phyloP scores from a whole-genome alignment of 1,140 invertebrate species.

The Macrostomum lignano region DNA sequence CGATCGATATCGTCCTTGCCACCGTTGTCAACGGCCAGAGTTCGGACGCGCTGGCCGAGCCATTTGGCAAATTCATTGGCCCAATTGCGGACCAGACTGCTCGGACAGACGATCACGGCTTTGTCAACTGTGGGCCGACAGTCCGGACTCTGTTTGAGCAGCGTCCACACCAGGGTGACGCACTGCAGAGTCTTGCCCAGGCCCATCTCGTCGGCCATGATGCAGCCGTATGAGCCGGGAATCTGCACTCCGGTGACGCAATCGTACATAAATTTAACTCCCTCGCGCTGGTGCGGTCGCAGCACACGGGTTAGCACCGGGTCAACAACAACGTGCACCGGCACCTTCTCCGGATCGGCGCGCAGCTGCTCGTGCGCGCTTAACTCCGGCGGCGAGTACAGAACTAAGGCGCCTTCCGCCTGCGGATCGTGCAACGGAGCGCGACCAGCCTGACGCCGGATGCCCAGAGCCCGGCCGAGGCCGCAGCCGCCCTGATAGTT shows the following conservation, averaged over 20 bases:
- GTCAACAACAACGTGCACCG: conserved; percentile 75
- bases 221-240: conserved; percentile 59
- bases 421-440: conserved; percentile 65
- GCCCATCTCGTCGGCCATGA: conserved; percentile 94
- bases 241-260: conserved; percentile 78
- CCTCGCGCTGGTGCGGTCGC: conserved; percentile 87
- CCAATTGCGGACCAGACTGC: conserved; percentile 86
- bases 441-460: conserved; percentile 38
- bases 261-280: conserved; percentile 98
- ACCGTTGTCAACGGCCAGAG: conserved; percentile 64
- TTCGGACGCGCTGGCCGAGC: conserved; percentile 50
- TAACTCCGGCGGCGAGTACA: conserved; percentile 53
- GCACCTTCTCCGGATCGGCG: conserved; percentile 22
- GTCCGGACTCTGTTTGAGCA: conserved; percentile 37
- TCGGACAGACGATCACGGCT: conserved; percentile 74
- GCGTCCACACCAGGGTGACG: conserved; percentile 77
- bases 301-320: conserved; percentile 59
- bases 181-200: conserved; percentile 88
- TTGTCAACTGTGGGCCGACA: conserved; percentile 55
- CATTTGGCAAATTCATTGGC: conserved; percentile 92
- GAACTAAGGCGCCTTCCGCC: conserved; percentile 62
- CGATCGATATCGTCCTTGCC: conserved; percentile 57
- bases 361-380: conserved; percentile 55
- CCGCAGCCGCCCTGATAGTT: too few species aligned
- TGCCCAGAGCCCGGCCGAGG: conserved; percentile 37